Evolutionary conservation across 2,113 vertebrate genomes (phyloP), one percentile per base, ranked within the genome.

Genomic region (Sus scrofa): DNA sequence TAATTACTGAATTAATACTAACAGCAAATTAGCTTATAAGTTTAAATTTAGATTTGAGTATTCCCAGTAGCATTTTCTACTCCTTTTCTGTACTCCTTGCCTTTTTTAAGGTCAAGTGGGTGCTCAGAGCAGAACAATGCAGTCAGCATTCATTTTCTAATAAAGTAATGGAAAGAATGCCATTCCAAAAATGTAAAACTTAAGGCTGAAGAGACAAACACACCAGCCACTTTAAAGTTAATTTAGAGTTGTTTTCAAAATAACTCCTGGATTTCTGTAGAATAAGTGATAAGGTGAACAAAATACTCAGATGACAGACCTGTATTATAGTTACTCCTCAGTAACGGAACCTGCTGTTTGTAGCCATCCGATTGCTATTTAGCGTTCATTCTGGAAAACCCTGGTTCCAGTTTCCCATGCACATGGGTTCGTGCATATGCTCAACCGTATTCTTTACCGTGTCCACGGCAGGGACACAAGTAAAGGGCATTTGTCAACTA

Each of bases 241-340:
- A 75, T 58, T 74, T 90, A 77, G 22, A 60, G n/a, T 60, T 91
- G 7, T 86, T 94, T 89, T 54, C 75, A 86, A 32, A 83, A 34
- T 75, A 71, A 78, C 94, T 96, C 15, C 30, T 78, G 24, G 4
- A 27, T 60, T 16, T 60, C 7, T 82, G 18, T 85, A 81, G 16
- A 89, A 10, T 67, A 84, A 85, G 62, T 12, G 1, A 82, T 37
- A 44, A 82, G 60, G n/a, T 89, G 16, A 77, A 83, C 32, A 63
- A 91, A 91, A 37, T 84, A 39, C 14, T 24, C 18, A 60, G 73
- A 77, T 78, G 67, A 81, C 11, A 74, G 84, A 81, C n/a, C 37
- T 74, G 1, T 62, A 4, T 79, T 79, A 54, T 20, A 63, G 26
- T 30, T n/a, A 89, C 8, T 44, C 70, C 39, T 81, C 30, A 32